These are phyloP conservation scores for Neelides folsomi DNA, from an alignment of 2,888 invertebrate genomes.

Conservation along the genomic window DNA sequence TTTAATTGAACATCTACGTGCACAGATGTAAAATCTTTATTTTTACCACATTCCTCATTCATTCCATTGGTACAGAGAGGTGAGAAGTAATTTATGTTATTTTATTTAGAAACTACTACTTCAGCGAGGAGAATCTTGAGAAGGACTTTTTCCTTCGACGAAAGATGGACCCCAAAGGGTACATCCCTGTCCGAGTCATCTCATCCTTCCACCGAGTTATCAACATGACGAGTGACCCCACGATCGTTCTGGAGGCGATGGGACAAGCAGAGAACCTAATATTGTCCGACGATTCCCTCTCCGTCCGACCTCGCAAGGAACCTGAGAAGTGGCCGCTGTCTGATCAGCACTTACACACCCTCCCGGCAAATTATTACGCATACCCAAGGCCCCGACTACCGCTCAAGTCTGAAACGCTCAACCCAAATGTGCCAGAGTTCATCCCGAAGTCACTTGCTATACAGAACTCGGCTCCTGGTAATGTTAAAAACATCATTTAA, in stretches of 20 bases:
- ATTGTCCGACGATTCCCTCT: constrained; percentile 1
- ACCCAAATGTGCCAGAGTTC: constrained; percentile 77
- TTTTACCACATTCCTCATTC: no score
- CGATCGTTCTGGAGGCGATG: constrained; percentile 7
- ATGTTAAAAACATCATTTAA: no score
- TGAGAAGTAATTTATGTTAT: not conserved
- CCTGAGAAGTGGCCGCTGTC: constrained; percentile 78
- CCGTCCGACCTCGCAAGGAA: constrained; percentile 62
- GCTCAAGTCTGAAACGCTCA: constrained; percentile 47
- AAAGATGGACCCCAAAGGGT: constrained; percentile 90
- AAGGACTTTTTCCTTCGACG: constrained; percentile 91
- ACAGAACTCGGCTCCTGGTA: no score
- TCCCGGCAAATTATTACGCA: not conserved
- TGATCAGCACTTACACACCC: constrained; percentile 40
- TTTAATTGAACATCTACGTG: no score
- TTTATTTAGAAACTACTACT: constrained; percentile 83
- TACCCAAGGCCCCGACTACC: not conserved
- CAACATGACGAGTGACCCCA: constrained; percentile 6
- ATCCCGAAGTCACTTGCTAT: constrained; percentile 37
- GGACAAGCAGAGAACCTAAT: constrained; percentile 7
- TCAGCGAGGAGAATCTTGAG: constrained; percentile 85
- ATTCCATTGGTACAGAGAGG: no score
- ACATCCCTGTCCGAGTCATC: constrained; percentile 78
- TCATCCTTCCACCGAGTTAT: constrained; percentile 85
- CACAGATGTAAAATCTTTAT: no score